These are phyloP conservation scores for Oncorhynchus clarkii DNA, from an alignment of 2,113 vertebrate species.

Conservation along the genomic window DNA sequence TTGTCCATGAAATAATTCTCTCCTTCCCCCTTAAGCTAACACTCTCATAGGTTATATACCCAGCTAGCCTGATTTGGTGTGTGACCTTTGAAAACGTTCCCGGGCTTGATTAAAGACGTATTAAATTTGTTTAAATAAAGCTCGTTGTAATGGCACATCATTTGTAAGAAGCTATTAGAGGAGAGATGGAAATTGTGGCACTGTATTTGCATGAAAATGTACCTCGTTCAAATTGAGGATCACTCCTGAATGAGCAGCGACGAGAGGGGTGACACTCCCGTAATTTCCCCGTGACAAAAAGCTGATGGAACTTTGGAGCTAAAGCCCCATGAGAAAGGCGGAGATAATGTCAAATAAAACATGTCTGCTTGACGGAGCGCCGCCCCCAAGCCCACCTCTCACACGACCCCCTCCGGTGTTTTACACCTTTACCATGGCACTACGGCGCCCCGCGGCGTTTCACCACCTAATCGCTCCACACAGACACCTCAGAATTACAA, in stretches of 20 bases:
- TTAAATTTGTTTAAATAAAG: slow-evolving; percentile 99
- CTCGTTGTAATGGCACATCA: slow-evolving; percentile 99
- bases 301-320: slow-evolving; percentile 75
- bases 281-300: slow-evolving; percentile 83
- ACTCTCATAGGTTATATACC: slow-evolving; percentile 88
- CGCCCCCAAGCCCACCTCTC: slow-evolving; percentile 32
- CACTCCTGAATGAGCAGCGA: slow-evolving; percentile 83
- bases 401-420: not conserved
- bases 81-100: slow-evolving; percentile 99
- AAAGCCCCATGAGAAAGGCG: slow-evolving; percentile 48
- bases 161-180: slow-evolving; percentile 99
- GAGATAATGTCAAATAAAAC: slow-evolving; percentile 60
- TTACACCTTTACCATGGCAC: slow-evolving; percentile 29
- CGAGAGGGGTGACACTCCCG: slow-evolving; percentile 85
- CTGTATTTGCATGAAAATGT: slow-evolving; percentile 99
- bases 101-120: slow-evolving; percentile 99
- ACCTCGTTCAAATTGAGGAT: slow-evolving; percentile 84
- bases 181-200: slow-evolving; percentile 85
- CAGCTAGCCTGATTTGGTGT: slow-evolving; percentile 94
- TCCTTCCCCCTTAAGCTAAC: slow-evolving; percentile 83
- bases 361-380: slow-evolving; percentile 30
- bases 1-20: slow-evolving; percentile 97
- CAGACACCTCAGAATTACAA: slow-evolving; percentile 18
- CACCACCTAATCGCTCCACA: slow-evolving; percentile 24
- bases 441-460: not conserved